Evolutionary conservation across 1,140 invertebrate species (phyloP).

Genomic region (Manduca sexta): DNA sequence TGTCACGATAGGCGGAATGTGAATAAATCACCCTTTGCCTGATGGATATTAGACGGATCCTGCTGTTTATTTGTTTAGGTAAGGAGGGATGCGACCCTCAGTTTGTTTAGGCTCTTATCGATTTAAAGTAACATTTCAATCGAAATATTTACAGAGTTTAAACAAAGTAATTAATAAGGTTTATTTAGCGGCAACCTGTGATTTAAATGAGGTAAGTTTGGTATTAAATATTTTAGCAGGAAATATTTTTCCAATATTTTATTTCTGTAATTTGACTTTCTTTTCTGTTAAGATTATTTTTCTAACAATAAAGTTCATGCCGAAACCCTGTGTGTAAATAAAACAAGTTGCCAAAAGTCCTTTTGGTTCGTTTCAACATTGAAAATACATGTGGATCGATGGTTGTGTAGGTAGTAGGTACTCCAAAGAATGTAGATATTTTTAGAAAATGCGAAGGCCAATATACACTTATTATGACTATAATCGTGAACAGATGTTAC

Average conservation of each 20-base stretch:
- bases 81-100: not conserved
- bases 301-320: not conserved
- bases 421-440: too few relatives aligned
- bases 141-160: too few relatives aligned
- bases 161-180: too few relatives aligned
- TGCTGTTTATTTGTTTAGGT: not conserved
- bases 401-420: too few relatives aligned
- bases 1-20: too few relatives aligned
- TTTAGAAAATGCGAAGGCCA: too few relatives aligned
- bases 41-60: constrained; percentile 1
- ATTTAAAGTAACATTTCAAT: not conserved
- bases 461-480: too few relatives aligned
- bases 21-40: constrained; percentile 1
- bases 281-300: not conserved
- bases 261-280: not conserved
- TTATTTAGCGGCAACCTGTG: too few relatives aligned
- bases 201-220: too few relatives aligned
- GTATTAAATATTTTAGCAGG: too few relatives aligned
- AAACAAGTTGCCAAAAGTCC: not conserved
- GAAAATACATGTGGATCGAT: not conserved
- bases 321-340: not conserved
- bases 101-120: constrained; percentile 3
- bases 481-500: too few relatives aligned
- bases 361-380: not conserved
- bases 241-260: too few relatives aligned